Evolutionary conservation across 2,888 invertebrate species (phyloP).

Genomic region (Schizaphis graminum): DNA sequence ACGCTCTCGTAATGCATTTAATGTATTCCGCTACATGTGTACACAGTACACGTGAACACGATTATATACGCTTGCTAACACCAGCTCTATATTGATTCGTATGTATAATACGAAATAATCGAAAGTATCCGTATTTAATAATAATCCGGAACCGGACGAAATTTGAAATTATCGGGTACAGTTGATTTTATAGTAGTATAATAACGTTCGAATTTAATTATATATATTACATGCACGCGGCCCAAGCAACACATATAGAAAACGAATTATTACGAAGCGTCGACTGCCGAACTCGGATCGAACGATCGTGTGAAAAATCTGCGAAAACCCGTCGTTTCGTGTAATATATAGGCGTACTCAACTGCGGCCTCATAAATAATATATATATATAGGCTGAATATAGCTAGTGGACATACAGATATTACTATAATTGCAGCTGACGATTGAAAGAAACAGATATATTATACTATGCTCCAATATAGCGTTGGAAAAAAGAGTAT

Average conservation of each 20-base stretch:
- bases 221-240: background rate
- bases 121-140: background rate
- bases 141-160: background rate
- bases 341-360: background rate
- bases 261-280: background rate
- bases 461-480: too few relatives aligned
- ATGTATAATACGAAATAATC: background rate
- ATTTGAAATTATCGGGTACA: background rate
- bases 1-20: background rate
- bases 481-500: too few relatives aligned
- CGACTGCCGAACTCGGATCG: background rate
- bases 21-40: slow-evolving; percentile 14
- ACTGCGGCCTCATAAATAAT: background rate
- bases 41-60: background rate
- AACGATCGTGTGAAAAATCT: background rate
- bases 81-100: background rate
- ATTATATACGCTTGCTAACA: background rate
- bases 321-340: background rate
- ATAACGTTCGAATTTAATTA: background rate
- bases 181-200: background rate
- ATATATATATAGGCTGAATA: background rate
- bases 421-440: background rate
- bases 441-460: background rate
- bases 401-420: background rate
- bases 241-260: background rate